Conservation (phyloP, 1,140 invertebrate genomes). For the Plodia interpunctella region DNA sequence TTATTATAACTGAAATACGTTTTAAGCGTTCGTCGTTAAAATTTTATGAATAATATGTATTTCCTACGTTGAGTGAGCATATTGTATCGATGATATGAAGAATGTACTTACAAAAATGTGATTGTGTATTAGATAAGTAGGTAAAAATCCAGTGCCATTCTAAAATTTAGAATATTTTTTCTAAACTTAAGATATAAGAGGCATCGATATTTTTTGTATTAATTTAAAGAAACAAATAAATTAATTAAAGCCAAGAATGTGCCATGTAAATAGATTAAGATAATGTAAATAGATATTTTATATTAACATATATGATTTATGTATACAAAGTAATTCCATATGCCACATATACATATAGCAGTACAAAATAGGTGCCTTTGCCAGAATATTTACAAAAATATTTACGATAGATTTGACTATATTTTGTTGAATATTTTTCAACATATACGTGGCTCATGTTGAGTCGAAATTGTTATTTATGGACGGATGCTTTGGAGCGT, state of each 20-base stretch:
- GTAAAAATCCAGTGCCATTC: constrained; percentile 11
- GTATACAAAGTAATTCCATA: constrained; percentile 1
- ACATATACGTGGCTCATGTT: constrained; percentile 61
- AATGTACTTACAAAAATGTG: constrained; percentile 10
- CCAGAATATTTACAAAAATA: constrained; percentile 23
- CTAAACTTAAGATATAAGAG: constrained; percentile 10
- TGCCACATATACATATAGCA: constrained; percentile 7
- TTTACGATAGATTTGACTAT: constrained; percentile 24
- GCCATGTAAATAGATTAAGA: constrained; percentile 54
- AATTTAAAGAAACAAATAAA: constrained; percentile 23
- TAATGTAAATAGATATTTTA: constrained; percentile 30
- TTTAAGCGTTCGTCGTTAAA: too few relatives aligned
- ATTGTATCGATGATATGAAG: background rate
- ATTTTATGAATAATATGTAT: too few relatives aligned
- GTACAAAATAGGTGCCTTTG: constrained; percentile 47
- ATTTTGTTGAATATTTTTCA: constrained; percentile 50
- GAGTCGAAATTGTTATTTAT: constrained; percentile 46
- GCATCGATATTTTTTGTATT: constrained; percentile 24
- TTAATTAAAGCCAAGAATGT: constrained; percentile 38
- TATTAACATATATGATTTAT: constrained; percentile 16
- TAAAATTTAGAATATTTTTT: constrained; percentile 22
- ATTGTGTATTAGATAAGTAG: constrained; percentile 17
- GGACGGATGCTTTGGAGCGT: constrained; percentile 30
- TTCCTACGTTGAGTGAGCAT: background rate
- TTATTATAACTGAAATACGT: too few relatives aligned